Base-by-base conservation (phyloP, 2,797 vertebrate genomes). In the Harpagifer antarcticus region DNA sequence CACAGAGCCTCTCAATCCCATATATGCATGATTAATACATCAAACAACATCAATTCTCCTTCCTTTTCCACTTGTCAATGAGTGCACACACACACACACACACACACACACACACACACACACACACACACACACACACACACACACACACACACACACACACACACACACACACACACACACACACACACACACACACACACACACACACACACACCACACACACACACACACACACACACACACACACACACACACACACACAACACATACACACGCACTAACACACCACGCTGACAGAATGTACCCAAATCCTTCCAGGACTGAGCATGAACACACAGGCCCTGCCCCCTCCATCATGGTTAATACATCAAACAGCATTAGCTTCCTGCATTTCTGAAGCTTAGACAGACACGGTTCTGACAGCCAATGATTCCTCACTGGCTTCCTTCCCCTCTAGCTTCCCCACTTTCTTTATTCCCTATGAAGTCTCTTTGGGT, bases 291-390 rank as follows among this genome's bases (percentile, higher is more conserved):
- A 62, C 69, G 52, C 68, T 84, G 65, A 75, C 79, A 87, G 82
- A 79, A 74, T 84, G 81, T 83, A 84, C 76, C 87, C 76, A 78
- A 88, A 91, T 90, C 86, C 86, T 85, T 88, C 74, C 82, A 88
- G 79, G 86, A 83, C 83, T 85, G 86, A 14, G 10, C 81, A 87
- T 68, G 82, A 83, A 86, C 87, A 85, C 83, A 72, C 72, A 88
- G 84, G 73, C 73, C 64, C 87, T 90, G 88, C 91, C 92, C 89
- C 92, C 90, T 88, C 88, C 90, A 92, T 95, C 92, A 93, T 95
- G 93, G 91, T 94, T 94, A 94, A 95, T 94, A 93, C 94, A 95
- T 95, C 94, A 95, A 94, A 94, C 91, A 91, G 93, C 90, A 94
- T 94, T 94, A 93, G 92, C 86, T 95, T 93, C 88, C 92, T 90